Percentiles rank a stretch among this genome's conserved stretches.
Evolutionary conservation across 2,113 vertebrate species (phyloP).

Genomic region (Paracyprichromis sp.): DNA sequence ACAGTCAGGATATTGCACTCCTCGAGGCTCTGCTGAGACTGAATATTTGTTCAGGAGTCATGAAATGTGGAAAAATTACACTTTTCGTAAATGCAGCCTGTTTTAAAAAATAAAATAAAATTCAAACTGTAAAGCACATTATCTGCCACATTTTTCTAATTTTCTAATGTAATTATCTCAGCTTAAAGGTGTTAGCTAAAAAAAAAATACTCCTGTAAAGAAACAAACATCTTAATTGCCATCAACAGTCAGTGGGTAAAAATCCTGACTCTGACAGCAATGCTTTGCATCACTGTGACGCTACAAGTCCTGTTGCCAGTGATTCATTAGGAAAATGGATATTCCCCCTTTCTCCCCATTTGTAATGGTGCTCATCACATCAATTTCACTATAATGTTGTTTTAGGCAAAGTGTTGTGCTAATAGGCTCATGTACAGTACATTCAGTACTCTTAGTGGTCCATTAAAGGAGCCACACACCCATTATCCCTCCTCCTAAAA

Average conservation of each 20-base stretch:
- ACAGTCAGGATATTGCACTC: background rate
- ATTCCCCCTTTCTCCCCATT: background rate
- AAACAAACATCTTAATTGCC: background rate
- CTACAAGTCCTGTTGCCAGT: background rate
- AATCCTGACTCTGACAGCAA: background rate
- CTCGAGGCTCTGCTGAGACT: background rate
- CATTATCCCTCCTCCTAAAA: background rate
- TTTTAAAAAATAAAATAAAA: background rate
- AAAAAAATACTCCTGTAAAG: background rate
- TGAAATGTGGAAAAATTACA: background rate
- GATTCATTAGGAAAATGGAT: background rate
- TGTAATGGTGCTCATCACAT: background rate
- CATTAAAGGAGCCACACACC: background rate
- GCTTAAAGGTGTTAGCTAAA: background rate
- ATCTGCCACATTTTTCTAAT: background rate
- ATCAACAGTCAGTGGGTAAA: background rate
- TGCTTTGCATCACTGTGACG: background rate
- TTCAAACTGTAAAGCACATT: background rate
- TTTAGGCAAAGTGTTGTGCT: background rate
- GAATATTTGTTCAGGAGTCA: background rate
- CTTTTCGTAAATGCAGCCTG: accelerated
- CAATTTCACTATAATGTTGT: background rate
- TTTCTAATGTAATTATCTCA: background rate
- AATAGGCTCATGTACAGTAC: background rate
- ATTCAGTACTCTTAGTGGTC: background rate